phyloP scores from a whole-genome alignment of 2,888 invertebrate genomes.

The Pyrgus malvae region DNA sequence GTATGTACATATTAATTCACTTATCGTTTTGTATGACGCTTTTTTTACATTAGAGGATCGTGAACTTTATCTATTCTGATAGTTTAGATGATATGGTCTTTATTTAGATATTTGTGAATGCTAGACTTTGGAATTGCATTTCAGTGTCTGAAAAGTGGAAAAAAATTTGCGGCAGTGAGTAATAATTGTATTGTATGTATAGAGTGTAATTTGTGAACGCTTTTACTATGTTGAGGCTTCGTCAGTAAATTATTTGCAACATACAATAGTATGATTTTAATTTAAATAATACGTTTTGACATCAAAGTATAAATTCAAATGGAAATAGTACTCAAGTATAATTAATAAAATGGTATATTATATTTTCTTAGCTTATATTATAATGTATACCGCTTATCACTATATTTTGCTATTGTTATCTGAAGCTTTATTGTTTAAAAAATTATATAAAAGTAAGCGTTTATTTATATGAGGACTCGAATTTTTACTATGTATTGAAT shows the following conservation, averaged over 20 bases:
- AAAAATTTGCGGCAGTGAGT: conserved; percentile 80
- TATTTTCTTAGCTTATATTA: conserved; percentile 12
- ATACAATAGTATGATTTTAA: conserved; percentile 15
- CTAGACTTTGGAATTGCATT: conserved; percentile 76
- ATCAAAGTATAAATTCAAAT: too few species aligned
- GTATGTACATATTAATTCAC: conserved; percentile 19
- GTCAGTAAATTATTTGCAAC: conserved; percentile 32
- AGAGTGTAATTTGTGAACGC: conserved; percentile 54
- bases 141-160: conserved; percentile 80
- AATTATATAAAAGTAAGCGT: not conserved
- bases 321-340: conserved; percentile 1
- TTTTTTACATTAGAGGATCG: conserved; percentile 26
- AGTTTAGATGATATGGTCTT: conserved; percentile 41
- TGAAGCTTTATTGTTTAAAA: conserved; percentile 5
- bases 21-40: conserved; percentile 26
- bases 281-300: too few species aligned
- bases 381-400: conserved; percentile 16
- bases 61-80: conserved; percentile 14
- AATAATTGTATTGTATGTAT: conserved; percentile 52
- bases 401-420: conserved; percentile 19
- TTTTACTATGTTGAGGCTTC: conserved; percentile 40
- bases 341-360: not conserved
- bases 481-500: not conserved
- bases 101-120: conserved; percentile 60
- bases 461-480: not conserved